Base-by-base conservation (phyloP, 1,140 invertebrate genomes). In the Drosophila sp. region DNA sequence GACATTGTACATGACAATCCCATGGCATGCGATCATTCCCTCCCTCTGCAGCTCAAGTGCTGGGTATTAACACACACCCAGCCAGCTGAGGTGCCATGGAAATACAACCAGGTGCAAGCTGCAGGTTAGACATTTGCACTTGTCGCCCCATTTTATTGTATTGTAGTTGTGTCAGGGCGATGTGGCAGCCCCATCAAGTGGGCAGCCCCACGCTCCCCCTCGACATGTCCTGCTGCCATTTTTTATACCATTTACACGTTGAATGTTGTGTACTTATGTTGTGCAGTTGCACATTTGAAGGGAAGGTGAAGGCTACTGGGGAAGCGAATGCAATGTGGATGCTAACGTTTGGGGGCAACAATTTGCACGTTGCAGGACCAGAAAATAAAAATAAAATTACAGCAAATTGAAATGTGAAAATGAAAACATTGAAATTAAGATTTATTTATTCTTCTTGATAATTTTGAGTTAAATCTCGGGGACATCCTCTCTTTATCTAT, bases 181-280 rank as follows among this genome's bases (percentile, higher is more conserved):
- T 34, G 59, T 71, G 65, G 58, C 54, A 70, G 45, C 58, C 27
- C 29, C 58, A 56, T 54, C 65, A 51, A 32, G 57, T 62, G 71
- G 65, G 9, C 65, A 66, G 57, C 27, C 50, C 61, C 27, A 2
- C 4, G 16, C 29, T 32, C 8, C 25, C 11, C 45, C 2, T n/a
- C 18, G 6, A 18, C 7, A 38, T 51, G 46, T 66, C 65, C 32
- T 59, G 43, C 69, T 67, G 58, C 61, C 70, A 72, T 81, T 86
- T 69, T 87, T 78, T 86, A 74, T 71, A 63, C 65, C 76, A 78
- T 86, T 86, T 86, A 87, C 81, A 76, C 82, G 75, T 62, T 67
- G 64, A 62, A 67, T 67, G 50, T 67, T 50, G 38, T 58, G 45
- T 61, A 56, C 43, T 1, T 21, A 21, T 21, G 54, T 36, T 51